Conservation (phyloP, 2,113 vertebrate genomes). For the Pseudonaja textilis region DNA sequence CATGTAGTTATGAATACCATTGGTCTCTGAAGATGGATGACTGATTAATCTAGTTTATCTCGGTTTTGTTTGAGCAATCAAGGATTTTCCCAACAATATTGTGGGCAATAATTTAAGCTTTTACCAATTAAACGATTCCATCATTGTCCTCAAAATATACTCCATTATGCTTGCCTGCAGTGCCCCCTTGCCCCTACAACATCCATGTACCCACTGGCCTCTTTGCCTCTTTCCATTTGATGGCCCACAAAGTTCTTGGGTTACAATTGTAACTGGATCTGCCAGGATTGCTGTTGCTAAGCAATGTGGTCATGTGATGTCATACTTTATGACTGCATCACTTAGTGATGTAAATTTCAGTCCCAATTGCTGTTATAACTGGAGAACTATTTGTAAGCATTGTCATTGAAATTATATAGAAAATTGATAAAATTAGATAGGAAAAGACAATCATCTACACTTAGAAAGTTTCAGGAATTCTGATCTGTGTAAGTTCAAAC, state of each 20-base stretch:
- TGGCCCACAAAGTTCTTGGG: neutral
- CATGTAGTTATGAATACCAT: neutral
- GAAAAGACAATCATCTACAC: neutral
- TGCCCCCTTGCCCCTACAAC: neutral
- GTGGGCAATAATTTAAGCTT: neutral
- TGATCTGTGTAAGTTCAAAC: neutral
- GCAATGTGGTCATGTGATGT: neutral
- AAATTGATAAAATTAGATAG: neutral
- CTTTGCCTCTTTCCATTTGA: neutral
- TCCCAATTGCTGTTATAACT: neutral
- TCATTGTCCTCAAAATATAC: neutral
- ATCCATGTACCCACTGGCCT: neutral
- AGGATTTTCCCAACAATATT: neutral
- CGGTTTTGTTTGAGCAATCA: neutral
- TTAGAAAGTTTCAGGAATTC: neutral
- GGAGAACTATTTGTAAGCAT: neutral
- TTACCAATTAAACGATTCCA: neutral
- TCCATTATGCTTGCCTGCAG: neutral
- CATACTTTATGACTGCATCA: neutral
- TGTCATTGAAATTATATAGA: neutral
- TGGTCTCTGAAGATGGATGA: neutral
- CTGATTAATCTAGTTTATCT: neutral
- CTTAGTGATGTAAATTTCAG: no score
- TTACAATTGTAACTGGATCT: neutral
- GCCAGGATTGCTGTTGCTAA: neutral